phyloP scores from a whole-genome alignment of 2,888 invertebrate species.

The Sphaeridia pumilis region DNA sequence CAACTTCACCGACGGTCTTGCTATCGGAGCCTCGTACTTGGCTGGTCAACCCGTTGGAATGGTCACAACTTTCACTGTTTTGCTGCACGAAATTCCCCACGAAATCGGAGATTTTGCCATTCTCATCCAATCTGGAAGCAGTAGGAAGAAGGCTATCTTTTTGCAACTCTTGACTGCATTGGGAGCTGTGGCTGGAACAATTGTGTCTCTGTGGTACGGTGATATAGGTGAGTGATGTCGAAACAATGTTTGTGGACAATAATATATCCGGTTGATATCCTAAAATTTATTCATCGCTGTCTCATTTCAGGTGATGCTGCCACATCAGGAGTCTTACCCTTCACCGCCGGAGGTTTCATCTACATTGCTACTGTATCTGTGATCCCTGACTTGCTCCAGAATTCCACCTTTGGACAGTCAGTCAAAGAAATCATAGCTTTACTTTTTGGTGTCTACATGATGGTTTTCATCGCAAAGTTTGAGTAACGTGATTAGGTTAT shows the following conservation, averaged over 20 bases:
- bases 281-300: background rate
- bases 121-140: constrained; percentile 91
- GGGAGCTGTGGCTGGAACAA: constrained; percentile 86
- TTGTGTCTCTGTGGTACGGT: constrained; percentile 71
- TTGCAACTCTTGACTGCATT: constrained; percentile 87
- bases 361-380: constrained; percentile 99
- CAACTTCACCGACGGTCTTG: constrained; percentile 98
- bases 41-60: constrained; percentile 77
- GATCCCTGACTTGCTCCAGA: constrained; percentile 89
- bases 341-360: constrained; percentile 98
- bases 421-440: constrained; percentile 81
- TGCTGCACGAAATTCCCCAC: constrained; percentile 95
- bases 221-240: constrained; percentile 44
- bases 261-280: background rate
- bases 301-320: constrained; percentile 49
- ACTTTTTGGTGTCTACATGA: constrained; percentile 81
- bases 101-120: constrained; percentile 99
- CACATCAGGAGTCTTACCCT: constrained; percentile 83
- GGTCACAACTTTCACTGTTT: constrained; percentile 87
- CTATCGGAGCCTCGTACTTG: constrained; percentile 94
- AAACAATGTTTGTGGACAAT: background rate
- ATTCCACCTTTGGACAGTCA: constrained; percentile 73
- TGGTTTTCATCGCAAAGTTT: constrained; percentile 79
- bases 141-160: constrained; percentile 83
- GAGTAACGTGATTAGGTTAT: background rate